A percentile compares a stretch with the other conserved stretches of the same genome.
phyloP scores from a whole-genome alignment of 2,797 vertebrate genomes.

The Paratrypauchen microcephalus region DNA sequence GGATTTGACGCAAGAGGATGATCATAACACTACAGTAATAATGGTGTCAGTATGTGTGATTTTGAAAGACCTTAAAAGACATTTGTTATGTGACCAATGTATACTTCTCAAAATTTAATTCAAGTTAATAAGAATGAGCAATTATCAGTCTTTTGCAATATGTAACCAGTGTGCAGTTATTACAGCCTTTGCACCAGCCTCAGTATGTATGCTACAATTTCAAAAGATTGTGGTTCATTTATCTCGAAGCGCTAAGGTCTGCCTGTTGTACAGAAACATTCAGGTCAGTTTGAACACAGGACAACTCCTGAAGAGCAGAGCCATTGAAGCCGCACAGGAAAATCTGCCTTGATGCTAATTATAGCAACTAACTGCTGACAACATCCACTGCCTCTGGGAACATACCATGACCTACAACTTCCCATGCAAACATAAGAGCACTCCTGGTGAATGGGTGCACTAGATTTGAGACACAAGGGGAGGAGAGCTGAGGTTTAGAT shows the following conservation, averaged over 20 bases:
- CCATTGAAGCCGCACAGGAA: constrained; percentile 26
- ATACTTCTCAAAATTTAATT: neutral
- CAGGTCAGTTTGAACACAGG: constrained; percentile 13
- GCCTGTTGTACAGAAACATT: neutral
- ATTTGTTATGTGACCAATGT: neutral
- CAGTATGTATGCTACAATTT: neutral
- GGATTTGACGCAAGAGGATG: constrained; percentile 60
- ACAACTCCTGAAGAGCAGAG: constrained; percentile 33
- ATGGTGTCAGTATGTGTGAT: neutral
- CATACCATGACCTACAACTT: constrained; percentile 60
- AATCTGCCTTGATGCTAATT: constrained; percentile 54
- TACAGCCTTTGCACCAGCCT: neutral
- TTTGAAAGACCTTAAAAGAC: neutral
- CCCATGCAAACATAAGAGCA: constrained; percentile 39
- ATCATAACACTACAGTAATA: constrained; percentile 46
- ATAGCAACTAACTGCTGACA: constrained; percentile 60
- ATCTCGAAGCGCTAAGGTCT: neutral
- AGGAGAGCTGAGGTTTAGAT: constrained; percentile 22
- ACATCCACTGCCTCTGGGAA: constrained; percentile 53
- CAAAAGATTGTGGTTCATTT: constrained; percentile 7
- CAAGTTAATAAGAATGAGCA: neutral
- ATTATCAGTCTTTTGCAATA: neutral
- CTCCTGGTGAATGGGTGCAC: constrained; percentile 26
- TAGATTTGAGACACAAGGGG: constrained; percentile 46
- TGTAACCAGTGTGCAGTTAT: neutral